These are phyloP conservation scores for Octodon degus DNA, from an alignment of 2,113 vertebrate genomes.

Conservation along the genomic window DNA sequence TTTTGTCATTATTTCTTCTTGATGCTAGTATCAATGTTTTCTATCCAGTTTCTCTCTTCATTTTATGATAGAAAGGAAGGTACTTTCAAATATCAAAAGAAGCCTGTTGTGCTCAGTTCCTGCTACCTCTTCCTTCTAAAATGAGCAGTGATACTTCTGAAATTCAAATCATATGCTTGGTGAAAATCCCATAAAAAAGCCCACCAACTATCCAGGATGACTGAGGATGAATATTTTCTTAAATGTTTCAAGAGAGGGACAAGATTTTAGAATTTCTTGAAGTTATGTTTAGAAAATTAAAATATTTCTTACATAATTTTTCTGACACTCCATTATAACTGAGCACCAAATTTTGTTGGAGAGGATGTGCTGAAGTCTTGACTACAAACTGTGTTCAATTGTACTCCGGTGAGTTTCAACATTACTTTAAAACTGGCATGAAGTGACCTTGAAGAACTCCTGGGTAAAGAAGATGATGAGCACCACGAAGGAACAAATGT, in stretches of 20 bases:
- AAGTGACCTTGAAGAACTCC: background rate
- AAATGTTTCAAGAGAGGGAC: background rate
- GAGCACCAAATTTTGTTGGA: background rate
- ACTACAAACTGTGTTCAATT: background rate
- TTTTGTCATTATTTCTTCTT: background rate
- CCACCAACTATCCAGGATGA: background rate
- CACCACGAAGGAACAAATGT: accelerated
- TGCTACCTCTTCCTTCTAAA: background rate
- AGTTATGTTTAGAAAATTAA: background rate
- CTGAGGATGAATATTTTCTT: background rate
- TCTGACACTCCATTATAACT: background rate
- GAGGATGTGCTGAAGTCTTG: background rate
- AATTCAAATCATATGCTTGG: background rate
- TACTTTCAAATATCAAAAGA: background rate
- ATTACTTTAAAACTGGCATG: background rate
- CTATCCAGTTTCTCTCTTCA: background rate
- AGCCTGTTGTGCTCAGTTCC: background rate
- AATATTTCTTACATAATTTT: background rate
- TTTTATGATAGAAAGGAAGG: background rate
- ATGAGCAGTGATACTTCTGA: background rate
- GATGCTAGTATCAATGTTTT: background rate
- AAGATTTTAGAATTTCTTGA: background rate
- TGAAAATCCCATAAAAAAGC: background rate
- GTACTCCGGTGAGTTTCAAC: background rate
- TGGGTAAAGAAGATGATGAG: background rate